phyloP scores from a whole-genome alignment of 1,140 invertebrate species.

The Nasonia vitripennis region DNA sequence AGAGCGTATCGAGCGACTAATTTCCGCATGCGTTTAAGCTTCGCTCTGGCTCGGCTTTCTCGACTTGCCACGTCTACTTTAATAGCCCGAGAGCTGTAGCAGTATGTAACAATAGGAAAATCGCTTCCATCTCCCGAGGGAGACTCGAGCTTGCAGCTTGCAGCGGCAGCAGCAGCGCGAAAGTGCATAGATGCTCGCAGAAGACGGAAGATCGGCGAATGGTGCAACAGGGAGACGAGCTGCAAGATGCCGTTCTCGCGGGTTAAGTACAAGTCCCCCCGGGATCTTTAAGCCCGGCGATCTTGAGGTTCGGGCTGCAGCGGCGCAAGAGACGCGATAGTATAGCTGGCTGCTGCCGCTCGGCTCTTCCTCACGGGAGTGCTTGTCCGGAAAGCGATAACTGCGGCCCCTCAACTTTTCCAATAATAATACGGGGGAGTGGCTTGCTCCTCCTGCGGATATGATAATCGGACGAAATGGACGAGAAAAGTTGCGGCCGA shows the following conservation, averaged over 20 bases:
- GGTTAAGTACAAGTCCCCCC: slow-evolving; percentile 47
- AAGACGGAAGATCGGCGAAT: slow-evolving; percentile 10
- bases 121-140: neutral
- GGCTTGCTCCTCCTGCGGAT: neutral
- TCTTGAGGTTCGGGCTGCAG: slow-evolving; percentile 6
- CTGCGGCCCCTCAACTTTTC: slow-evolving; percentile 45
- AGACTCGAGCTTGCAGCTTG: neutral
- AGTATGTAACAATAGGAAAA: slow-evolving; percentile 11
- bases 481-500: neutral
- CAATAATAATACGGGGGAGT: slow-evolving; percentile 38
- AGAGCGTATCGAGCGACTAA: neutral
- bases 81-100: neutral
- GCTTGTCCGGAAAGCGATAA: slow-evolving; percentile 47
- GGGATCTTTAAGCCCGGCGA: slow-evolving; percentile 45
- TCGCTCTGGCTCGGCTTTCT: neutral
- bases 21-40: neutral
- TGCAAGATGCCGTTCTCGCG: slow-evolving; percentile 17
- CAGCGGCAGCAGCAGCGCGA: neutral
- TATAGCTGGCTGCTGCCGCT: neutral
- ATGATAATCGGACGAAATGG: slow-evolving; percentile 8
- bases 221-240: neutral
- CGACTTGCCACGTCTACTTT: neutral
- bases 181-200: neutral
- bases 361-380: slow-evolving; percentile 35
- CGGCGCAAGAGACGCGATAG: neutral